Conservation (phyloP, 2,113 vertebrate species). For the Elanoides forficatus region DNA sequence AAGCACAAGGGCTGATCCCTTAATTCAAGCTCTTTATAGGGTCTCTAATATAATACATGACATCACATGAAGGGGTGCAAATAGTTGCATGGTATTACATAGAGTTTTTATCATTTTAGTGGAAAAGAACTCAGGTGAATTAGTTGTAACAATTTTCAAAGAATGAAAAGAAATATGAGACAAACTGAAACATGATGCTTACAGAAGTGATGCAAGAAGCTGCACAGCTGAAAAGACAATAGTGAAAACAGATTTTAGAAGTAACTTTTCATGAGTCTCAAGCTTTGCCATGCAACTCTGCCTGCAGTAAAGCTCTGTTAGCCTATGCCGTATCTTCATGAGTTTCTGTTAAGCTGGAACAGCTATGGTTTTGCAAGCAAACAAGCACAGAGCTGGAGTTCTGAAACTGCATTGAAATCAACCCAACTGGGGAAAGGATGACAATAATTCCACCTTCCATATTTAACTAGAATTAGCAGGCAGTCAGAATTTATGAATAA, state of each 20-base stretch:
- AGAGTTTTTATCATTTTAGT: background rate
- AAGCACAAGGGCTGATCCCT: background rate
- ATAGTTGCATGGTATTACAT: background rate
- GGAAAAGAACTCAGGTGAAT: background rate
- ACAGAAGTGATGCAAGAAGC: background rate
- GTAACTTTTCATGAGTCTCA: background rate
- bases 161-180: background rate
- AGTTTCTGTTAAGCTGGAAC: background rate
- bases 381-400: background rate
- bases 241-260: background rate
- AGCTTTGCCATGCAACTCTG: background rate
- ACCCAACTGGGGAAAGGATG: background rate
- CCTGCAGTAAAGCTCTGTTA: background rate
- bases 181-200: background rate
- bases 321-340: background rate
- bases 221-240: background rate
- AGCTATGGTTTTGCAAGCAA: background rate
- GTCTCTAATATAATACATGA: background rate
- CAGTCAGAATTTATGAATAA: background rate
- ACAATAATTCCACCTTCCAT: background rate
- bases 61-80: background rate
- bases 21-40: background rate
- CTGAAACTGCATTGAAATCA: background rate
- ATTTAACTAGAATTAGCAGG: background rate
- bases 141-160: background rate